Percentiles rank a stretch among this genome's conserved stretches.
Conservation (phyloP, 1,140 invertebrate species). For the Orius laevigatus region DNA sequence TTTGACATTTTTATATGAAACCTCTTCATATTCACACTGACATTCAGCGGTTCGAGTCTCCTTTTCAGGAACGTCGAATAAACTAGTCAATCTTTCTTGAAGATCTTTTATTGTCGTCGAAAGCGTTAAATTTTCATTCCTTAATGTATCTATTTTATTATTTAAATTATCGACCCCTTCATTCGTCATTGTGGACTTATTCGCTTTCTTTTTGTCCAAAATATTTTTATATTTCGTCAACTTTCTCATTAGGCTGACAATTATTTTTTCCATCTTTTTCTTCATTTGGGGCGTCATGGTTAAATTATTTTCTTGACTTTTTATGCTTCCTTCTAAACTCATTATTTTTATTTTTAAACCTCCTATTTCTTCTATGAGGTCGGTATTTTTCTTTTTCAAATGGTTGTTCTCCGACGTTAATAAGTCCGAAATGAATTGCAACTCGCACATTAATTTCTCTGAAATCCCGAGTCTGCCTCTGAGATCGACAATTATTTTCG, state of each 20-base stretch:
- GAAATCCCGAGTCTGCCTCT: too few relatives aligned
- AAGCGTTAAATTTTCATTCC: constrained; percentile 5
- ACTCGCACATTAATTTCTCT: too few relatives aligned
- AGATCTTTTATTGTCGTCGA: neutral
- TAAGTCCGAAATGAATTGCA: too few relatives aligned
- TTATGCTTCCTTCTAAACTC: neutral
- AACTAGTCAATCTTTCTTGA: neutral
- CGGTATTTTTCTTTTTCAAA: too few relatives aligned
- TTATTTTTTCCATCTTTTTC: constrained; percentile 6
- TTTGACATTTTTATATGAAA: neutral
- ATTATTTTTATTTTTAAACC: too few relatives aligned
- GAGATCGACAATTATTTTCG: too few relatives aligned
- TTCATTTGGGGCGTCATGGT: neutral
- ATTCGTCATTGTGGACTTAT: neutral
- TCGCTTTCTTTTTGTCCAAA: neutral
- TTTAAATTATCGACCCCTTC: neutral
- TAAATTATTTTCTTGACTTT: neutral
- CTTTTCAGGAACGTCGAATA: constrained; percentile 7
- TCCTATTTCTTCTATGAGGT: too few relatives aligned
- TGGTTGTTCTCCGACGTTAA: too few relatives aligned
- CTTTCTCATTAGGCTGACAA: constrained; percentile 1
- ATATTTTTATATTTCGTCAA: constrained; percentile 1
- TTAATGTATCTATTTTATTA: constrained; percentile 4
- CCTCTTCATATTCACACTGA: neutral
- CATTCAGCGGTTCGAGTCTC: neutral